These are phyloP conservation scores for Drosophila ambigua DNA, from an alignment of 1,140 invertebrate genomes.

Conservation along the genomic window DNA sequence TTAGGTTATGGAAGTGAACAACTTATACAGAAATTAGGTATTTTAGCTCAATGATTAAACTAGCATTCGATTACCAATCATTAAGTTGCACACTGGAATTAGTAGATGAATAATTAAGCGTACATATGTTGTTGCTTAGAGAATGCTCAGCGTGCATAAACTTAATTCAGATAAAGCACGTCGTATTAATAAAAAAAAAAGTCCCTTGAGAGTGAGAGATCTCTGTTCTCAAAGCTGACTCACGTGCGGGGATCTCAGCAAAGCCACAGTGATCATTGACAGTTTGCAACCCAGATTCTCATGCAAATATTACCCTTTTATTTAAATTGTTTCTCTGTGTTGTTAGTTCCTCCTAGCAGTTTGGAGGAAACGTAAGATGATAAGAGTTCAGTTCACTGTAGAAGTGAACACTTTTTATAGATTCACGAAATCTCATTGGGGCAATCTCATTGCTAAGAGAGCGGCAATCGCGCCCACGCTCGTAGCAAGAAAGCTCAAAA, in stretches of 20 bases:
- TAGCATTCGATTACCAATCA: too few relatives aligned
- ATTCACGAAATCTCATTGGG: constrained; percentile 14
- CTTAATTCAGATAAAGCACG: constrained; percentile 58
- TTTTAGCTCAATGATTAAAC: too few relatives aligned
- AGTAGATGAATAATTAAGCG: not conserved
- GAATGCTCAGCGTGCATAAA: not conserved
- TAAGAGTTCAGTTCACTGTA: not conserved
- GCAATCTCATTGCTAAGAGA: constrained; percentile 12
- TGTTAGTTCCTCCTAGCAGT: too few relatives aligned
- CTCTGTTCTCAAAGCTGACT: constrained; percentile 36
- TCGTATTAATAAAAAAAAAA: constrained; percentile 37
- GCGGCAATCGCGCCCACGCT: constrained; percentile 12
- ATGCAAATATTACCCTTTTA: not conserved
- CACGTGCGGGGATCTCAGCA: constrained; percentile 43
- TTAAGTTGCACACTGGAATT: too few relatives aligned
- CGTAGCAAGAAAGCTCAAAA: not conserved
- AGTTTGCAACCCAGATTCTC: too few relatives aligned
- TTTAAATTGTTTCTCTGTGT: not conserved
- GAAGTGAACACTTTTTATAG: constrained; percentile 19
- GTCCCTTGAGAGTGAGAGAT: constrained; percentile 4
- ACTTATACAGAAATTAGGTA: too few relatives aligned
- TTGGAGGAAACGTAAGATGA: too few relatives aligned
- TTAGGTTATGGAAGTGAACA: too few relatives aligned
- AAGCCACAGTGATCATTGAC: constrained; percentile 13
- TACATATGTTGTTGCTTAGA: constrained; percentile 11